Base-by-base conservation (phyloP, 1,140 invertebrate species). In the Cyclargus thomasi region DNA sequence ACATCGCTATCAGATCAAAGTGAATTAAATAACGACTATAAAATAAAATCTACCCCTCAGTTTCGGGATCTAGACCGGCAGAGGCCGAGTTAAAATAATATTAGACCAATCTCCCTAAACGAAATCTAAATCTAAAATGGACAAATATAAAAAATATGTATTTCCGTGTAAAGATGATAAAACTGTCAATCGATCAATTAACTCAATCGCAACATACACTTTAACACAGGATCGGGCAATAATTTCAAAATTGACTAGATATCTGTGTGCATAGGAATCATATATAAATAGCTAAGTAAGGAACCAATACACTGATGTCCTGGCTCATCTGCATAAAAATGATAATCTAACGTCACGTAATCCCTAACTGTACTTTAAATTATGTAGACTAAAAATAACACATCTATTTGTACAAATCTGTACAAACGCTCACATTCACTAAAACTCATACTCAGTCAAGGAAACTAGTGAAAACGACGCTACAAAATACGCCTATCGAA, bases 221-320 rank as follows among this genome's bases (percentile, higher is more conserved):
- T 77, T 67, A 81, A 82, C 81, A 79, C 83, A 80, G 80, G 80
- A 71, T 81, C 75, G 80, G 83, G 79, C 80, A 81, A 80, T 87
- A 88, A 88, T 88, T 90, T 88, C 85, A 88, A 85, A 88, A 88
- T 90, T 90, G 88, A 90, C 88, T 90, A 90, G 88, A 90, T 87
- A 85, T 81, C 85, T 90, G 86, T 83, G 86, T 90, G 88, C 83
- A 86, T 88, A 90, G 88, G 88, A 90, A 88, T 86, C 86, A 81
- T 88, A 84, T 79, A 82, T 86, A 88, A 86, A 87, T 85, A 88
- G 85, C 84, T 90, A 90, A 87, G 83, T 87, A 86, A 90, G 86
- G 86, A 90, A 88, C 86, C 86, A 75, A 88, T 87, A 87, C 84
- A 84, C 80, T 90, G 86, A 86, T 82, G 79, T 83, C 81, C 80